phyloP scores from a whole-genome alignment of 2,888 invertebrate species.

The Caprella mutica region DNA sequence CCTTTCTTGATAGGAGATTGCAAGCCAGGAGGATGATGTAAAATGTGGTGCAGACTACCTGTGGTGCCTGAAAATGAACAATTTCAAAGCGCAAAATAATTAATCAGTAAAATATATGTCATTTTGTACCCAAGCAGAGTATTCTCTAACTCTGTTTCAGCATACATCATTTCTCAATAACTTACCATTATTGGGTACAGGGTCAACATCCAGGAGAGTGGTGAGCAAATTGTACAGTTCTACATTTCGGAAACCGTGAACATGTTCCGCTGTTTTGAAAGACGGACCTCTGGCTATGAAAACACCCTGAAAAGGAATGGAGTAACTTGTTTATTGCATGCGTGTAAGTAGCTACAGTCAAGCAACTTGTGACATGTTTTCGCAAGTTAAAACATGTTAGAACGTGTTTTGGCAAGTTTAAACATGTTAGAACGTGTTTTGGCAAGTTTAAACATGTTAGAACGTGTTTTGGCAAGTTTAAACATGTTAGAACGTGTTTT shows the following conservation, averaged over 20 bases:
- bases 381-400: too few species aligned
- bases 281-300: constrained; percentile 27
- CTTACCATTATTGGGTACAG: constrained; percentile 26
- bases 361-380: too few species aligned
- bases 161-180: not conserved
- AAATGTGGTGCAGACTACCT: constrained; percentile 22
- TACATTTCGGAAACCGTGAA: constrained; percentile 23
- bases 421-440: too few species aligned
- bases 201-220: constrained; percentile 13
- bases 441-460: too few species aligned
- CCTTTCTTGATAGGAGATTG: not conserved
- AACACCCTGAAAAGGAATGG: constrained; percentile 13
- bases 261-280: constrained; percentile 18
- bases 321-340: not conserved
- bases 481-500: too few species aligned
- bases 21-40: constrained; percentile 1
- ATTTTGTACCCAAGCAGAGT: not conserved
- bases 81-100: not conserved
- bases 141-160: too few species aligned
- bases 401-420: too few species aligned
- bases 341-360: too few species aligned
- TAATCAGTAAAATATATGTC: not conserved
- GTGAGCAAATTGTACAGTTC: constrained; percentile 31
- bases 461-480: too few species aligned
- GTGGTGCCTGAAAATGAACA: constrained; percentile 14